Conservation (phyloP, 1,140 invertebrate genomes). For the Eufriesea mexicana region DNA sequence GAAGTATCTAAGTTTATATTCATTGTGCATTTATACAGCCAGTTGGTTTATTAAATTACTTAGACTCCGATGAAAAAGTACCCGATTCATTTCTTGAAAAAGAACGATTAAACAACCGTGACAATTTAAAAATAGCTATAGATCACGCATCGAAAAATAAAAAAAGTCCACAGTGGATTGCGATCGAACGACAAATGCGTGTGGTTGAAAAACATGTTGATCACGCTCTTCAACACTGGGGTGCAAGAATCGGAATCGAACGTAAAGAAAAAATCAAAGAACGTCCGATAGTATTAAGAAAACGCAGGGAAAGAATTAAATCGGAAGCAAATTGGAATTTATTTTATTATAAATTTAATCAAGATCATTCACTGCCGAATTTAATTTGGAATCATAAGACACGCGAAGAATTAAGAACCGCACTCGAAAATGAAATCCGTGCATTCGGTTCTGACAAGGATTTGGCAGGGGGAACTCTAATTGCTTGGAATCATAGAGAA, state of each 20-base stretch:
- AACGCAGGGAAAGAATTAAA: conserved; percentile 95
- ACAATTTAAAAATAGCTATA: conserved; percentile 97
- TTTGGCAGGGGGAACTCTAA: conserved; percentile 89
- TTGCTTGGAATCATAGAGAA: conserved; percentile 99
- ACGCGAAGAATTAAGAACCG: conserved; percentile 95
- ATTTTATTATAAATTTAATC: conserved; percentile 97
- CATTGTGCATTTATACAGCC: conserved; percentile 84
- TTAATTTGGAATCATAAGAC: conserved; percentile 99
- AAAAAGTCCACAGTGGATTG: conserved; percentile 87
- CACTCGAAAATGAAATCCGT: conserved; percentile 96
- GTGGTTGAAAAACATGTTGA: conserved; percentile 92
- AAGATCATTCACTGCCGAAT: conserved; percentile 97
- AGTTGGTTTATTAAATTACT: conserved; percentile 93
- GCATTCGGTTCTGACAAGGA: conserved; percentile 95
- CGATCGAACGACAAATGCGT: conserved; percentile 88
- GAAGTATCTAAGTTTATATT: conserved; percentile 41
- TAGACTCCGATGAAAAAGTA: conserved; percentile 94
- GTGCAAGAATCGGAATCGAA: conserved; percentile 88
- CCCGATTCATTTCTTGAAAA: conserved; percentile 88
- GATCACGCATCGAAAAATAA: conserved; percentile 88
- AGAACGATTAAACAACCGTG: conserved; percentile 91
- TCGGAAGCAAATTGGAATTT: conserved; percentile 95
- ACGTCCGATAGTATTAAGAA: conserved; percentile 93
- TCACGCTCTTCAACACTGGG: conserved; percentile 94
- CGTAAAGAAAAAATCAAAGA: conserved; percentile 85